Evolutionary conservation across 1,140 invertebrate genomes (phyloP), one percentile per base, ranked within the genome.

Genomic region (Helicoverpa armigera): DNA sequence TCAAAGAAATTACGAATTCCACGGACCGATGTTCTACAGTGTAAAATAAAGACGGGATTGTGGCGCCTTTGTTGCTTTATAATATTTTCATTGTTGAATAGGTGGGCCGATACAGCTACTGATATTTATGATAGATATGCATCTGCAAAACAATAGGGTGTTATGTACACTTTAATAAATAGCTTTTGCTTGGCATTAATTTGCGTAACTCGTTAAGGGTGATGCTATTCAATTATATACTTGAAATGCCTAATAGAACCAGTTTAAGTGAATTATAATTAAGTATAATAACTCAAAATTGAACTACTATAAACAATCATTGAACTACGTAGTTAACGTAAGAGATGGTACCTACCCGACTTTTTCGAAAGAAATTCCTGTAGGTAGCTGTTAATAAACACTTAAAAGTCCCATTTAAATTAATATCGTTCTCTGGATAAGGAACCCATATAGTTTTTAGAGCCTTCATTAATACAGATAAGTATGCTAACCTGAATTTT

Each of bases 1-100:
- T 95, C 94, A 94, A 94, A 95, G 92, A 95, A 94, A 95, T 92
- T 92, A 90, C 85, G 87, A 91, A 90, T 90, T 90, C 87, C 84
- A 83, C 82, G 79, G 85, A 85, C 85, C 86, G 83, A 84, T 88
- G 88, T 86, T 87, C 86, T 85, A 82, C 75, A 78, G 60, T 81
- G 82, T 86, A 79, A 88, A 86, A 88, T 88, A 89, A 89, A 89
- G 86, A 86, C 84, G 79, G 78, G 78, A 82, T 87, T 84, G 69
- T 83, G 58, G 67, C 35, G 61, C 79, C 67, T 79, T 86, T 85
- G 85, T 87, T 83, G 75, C 63, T 77, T 79, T 82, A 83, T 87
- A 80, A 82, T 82, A 81, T 75, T 81, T 80, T 79, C 76, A 73
- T 80, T 82, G 80, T 82, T 82, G 51, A 77, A 73, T 65, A 70